A percentile compares a stretch with the other conserved stretches of the same genome.
These are phyloP conservation scores for Podabrus alpinus DNA, from an alignment of 2,888 invertebrate genomes.

Conservation along the genomic window DNA sequence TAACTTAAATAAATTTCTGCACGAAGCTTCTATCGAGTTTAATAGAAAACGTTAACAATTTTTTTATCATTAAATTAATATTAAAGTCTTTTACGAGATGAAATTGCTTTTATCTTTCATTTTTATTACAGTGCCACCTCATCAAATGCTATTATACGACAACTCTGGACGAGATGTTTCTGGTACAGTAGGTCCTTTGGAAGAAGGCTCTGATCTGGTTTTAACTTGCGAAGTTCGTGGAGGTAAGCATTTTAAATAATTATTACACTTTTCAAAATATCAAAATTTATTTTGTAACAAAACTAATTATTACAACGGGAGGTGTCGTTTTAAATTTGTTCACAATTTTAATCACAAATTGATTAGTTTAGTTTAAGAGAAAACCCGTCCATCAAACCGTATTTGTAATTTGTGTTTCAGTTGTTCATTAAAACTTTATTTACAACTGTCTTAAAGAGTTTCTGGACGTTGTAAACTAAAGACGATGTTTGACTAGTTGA, in stretches of 20 bases:
- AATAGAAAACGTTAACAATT: neutral
- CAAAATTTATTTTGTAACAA: neutral
- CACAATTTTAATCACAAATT: neutral
- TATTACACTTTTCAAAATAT: neutral
- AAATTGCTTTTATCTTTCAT: neutral
- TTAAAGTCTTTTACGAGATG: neutral
- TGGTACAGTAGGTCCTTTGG: conserved; percentile 78
- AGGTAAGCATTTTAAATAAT: conserved; percentile 64
- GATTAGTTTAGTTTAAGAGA: neutral
- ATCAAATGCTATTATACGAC: conserved; percentile 82
- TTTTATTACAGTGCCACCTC: conserved; percentile 79
- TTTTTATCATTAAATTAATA: neutral
- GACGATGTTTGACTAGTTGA: conserved; percentile 8
- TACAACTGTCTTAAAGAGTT: neutral
- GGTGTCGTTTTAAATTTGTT: neutral
- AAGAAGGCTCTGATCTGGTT: conserved; percentile 79
- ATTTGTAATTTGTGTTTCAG: neutral
- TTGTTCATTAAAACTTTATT: neutral
- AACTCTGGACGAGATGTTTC: conserved; percentile 81
- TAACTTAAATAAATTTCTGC: neutral
- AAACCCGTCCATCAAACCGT: neutral
- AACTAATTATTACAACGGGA: neutral
- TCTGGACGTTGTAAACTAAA: neutral
- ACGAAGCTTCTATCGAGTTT: neutral
- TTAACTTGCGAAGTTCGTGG: conserved; percentile 87